A percentile compares a stretch with the other conserved stretches of the same genome.
Conservation (phyloP, 2,797 vertebrate species). For the Pachyuromys duprasi region DNA sequence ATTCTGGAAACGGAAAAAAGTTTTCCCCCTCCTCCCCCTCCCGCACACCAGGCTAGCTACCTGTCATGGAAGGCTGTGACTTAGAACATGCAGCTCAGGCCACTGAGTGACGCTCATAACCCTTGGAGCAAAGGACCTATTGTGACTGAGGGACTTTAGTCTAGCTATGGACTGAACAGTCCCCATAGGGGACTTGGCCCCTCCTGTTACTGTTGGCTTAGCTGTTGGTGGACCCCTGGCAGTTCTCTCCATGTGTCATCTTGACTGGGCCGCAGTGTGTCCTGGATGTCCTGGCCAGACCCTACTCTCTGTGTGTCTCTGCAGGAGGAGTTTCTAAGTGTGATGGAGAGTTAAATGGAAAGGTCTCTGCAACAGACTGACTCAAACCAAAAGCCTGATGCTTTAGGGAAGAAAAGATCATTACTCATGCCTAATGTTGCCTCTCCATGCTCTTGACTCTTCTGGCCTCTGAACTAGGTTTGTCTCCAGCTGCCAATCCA, state of each 20-base stretch:
- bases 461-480: not conserved
- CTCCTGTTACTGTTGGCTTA: not conserved
- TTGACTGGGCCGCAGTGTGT: not conserved
- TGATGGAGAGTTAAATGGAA: accelerated
- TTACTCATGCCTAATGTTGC: accelerated
- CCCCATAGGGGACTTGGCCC: not conserved
- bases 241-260: not conserved
- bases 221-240: no score
- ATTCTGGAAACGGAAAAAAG: not conserved
- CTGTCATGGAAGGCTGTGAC: accelerated
- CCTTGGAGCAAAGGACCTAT: not conserved
- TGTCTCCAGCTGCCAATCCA: not conserved
- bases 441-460: not conserved
- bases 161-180: not conserved
- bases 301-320: not conserved
- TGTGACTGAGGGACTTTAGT: not conserved
- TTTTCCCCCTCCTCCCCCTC: not conserved
- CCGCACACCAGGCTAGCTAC: no score
- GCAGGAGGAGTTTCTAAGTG: not conserved
- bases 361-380: not conserved
- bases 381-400: not conserved
- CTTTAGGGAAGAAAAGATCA: not conserved
- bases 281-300: not conserved
- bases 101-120: no score
- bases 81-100: not conserved